Evolutionary conservation across 2,113 vertebrate species (phyloP), one percentile per base, ranked within the genome.

Genomic region (Chroicocephalus ridibundus): DNA sequence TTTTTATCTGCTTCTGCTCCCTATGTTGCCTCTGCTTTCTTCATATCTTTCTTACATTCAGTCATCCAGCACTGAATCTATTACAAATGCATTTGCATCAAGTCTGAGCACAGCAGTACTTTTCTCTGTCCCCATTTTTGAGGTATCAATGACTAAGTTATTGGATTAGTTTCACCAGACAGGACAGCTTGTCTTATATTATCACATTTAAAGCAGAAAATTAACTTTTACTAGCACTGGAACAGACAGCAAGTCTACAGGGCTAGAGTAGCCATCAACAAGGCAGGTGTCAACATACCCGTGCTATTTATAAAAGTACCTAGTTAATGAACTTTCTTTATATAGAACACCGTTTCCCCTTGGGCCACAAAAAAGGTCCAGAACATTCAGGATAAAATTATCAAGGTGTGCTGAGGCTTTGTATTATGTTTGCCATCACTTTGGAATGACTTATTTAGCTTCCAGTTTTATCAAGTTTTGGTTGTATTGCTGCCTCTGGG

Each of bases 161-260:
- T 15, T 79, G 16, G 44, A 88, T 72, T 85, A 3, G 3, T 86
- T 75, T 84, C 61, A 78, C 38, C 38, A 71, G n/a, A 52, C 44
- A 82, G 42, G n/a, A 78, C 38, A 84, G 26, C 18, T 92, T 94
- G 68, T 38, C 68, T 64, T 85, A 26, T 38, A n/a, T 40, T 58
- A 71, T 36, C 60, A 42, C 55, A 78, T 58, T 70, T 62, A 77
- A 77, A 78, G 65, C 34, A 77, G 55, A 91, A 91, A 81, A 84
- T 20, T 18, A 86, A 88, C 31, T 66, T 78, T 34, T 70, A 22
- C 46, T 14, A 54, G 60, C 32, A 83, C 16, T 51, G 64, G 71
- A 83, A 44, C 44, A 70, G 49, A 61, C 38, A 66, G 40, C 5
- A 80, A n/a, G 22, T 10, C 58, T 80, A 38, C 27, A 72, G 11